Percentiles rank a stretch among this genome's conserved stretches.
These are phyloP conservation scores for Perca fluviatilis DNA, from an alignment of 2,113 vertebrate species.

Conservation along the genomic window DNA sequence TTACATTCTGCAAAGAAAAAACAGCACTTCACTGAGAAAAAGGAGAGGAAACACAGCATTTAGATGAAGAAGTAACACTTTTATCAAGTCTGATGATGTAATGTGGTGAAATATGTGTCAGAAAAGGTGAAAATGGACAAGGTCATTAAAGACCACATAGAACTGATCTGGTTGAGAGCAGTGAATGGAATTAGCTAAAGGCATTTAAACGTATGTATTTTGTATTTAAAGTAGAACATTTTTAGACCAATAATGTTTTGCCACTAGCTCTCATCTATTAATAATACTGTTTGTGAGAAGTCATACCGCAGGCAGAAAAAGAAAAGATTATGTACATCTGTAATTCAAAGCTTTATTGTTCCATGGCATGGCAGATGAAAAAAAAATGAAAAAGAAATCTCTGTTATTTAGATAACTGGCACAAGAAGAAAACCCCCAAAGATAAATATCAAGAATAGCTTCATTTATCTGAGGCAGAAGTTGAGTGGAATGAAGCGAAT, in stretches of 20 bases:
- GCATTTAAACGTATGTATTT: not conserved
- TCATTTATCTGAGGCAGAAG: constrained; percentile 5
- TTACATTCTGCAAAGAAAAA: constrained; percentile 12
- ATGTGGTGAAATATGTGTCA: constrained; percentile 42
- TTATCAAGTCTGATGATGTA: constrained; percentile 40
- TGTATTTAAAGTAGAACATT: not conserved
- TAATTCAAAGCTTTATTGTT: not conserved
- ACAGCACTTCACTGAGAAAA: not conserved
- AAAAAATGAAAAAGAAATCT: too few relatives aligned
- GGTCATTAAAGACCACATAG: not conserved
- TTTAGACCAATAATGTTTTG: not conserved
- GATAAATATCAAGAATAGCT: not conserved
- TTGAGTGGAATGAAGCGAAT: not conserved
- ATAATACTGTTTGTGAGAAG: constrained; percentile 5
- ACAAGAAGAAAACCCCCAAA: not conserved
- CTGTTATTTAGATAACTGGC: not conserved
- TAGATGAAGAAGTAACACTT: not conserved
- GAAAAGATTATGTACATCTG: not conserved
- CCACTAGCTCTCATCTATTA: not conserved
- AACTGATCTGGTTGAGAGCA: not conserved
- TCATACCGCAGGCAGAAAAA: constrained; percentile 9
- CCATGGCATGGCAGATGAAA: not conserved
- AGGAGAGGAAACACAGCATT: not conserved
- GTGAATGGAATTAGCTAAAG: not conserved
- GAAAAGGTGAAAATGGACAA: constrained; percentile 3